phyloP scores from a whole-genome alignment of 2,888 invertebrate species.

The Phalangium opilio region DNA sequence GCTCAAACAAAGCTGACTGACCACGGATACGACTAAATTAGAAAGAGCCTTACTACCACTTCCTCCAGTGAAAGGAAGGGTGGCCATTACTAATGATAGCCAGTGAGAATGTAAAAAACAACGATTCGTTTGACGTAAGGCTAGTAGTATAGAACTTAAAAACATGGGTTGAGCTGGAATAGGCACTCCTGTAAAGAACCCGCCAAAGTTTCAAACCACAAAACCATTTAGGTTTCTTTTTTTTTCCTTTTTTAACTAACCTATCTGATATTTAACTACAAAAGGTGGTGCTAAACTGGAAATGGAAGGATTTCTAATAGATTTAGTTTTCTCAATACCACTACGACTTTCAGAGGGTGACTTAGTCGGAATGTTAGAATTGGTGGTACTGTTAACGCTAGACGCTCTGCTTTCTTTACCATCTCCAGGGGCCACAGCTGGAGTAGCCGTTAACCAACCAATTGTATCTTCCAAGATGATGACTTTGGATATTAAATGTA shows the following conservation, averaged over 20 bases:
- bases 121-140: constrained; percentile 51
- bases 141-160: constrained; percentile 56
- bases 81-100: constrained; percentile 61
- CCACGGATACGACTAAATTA: constrained; percentile 56
- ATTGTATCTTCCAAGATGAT: constrained; percentile 61
- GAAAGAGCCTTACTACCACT: constrained; percentile 44
- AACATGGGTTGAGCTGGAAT: constrained; percentile 71
- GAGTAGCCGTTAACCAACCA: constrained; percentile 36
- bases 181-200: constrained; percentile 36
- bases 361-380: too few relatives aligned
- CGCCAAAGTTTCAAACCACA: too few relatives aligned
- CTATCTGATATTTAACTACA: too few relatives aligned
- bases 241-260: too few relatives aligned
- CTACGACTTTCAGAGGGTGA: too few relatives aligned
- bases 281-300: too few relatives aligned
- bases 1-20: constrained; percentile 62
- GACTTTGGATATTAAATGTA: constrained; percentile 48
- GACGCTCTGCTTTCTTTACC: too few relatives aligned
- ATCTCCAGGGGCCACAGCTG: too few relatives aligned
- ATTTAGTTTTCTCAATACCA: too few relatives aligned
- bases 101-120: constrained; percentile 63
- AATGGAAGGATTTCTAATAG: too few relatives aligned
- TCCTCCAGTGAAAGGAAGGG: constrained; percentile 56
- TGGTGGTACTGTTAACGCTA: too few relatives aligned
- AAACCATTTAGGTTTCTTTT: too few relatives aligned